Percentiles rank a stretch among this genome's conserved stretches.
phyloP scores from a whole-genome alignment of 92 coral and sea anemone genomes.

The Siderastrea siderea region DNA sequence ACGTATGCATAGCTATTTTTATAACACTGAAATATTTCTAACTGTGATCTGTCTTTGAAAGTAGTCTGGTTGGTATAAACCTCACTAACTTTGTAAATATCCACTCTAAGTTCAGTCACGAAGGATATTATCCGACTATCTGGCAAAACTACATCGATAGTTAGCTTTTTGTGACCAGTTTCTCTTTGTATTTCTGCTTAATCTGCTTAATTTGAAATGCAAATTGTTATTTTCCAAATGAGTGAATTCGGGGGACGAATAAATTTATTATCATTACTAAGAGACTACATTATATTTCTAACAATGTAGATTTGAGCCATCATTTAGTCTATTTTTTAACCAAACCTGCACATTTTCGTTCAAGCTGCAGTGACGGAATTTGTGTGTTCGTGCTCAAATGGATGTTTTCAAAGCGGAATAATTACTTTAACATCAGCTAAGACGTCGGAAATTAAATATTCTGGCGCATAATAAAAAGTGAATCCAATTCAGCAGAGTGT shows the following conservation, averaged over 20 bases:
- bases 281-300: neutral
- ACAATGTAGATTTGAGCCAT: neutral
- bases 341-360: no score
- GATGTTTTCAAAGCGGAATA: neutral
- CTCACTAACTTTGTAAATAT: no score
- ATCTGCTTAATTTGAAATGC: neutral
- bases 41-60: no score
- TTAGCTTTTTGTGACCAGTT: neutral
- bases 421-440: neutral
- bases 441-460: constrained; percentile 38
- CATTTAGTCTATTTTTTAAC: neutral
- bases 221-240: neutral
- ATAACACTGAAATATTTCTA: no score
- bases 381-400: neutral
- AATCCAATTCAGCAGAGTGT: neutral
- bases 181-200: neutral
- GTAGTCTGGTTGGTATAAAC: no score
- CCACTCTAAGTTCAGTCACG: no score
- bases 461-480: constrained; percentile 17
- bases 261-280: constrained; percentile 8
- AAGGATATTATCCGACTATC: no score
- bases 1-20: no score
- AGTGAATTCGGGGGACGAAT: neutral
- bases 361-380: no score
- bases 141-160: neutral